Evolutionary conservation across 2,113 vertebrate genomes (phyloP).

Genomic region (Rhabdomys dilectus): DNA sequence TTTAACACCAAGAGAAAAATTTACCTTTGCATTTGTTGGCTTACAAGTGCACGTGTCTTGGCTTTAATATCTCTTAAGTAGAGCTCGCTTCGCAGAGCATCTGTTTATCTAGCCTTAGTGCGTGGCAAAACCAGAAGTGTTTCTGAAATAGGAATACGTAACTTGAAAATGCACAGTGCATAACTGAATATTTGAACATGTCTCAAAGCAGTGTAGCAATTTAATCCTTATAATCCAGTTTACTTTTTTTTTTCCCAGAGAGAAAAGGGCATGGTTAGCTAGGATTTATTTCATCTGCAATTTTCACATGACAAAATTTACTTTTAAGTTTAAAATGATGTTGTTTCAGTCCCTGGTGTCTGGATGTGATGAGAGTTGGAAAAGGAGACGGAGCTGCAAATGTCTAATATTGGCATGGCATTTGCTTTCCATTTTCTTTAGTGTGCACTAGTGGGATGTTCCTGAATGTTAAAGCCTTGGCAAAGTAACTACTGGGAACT

Average conservation of each 20-base stretch:
- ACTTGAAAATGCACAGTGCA: slow-evolving; percentile 38
- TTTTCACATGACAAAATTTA: slow-evolving; percentile 82
- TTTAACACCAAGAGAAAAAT: fast-evolving
- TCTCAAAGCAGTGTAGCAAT: slow-evolving; percentile 58
- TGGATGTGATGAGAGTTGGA: slow-evolving; percentile 78
- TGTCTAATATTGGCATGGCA: slow-evolving; percentile 83
- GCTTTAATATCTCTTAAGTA: slow-evolving; percentile 18
- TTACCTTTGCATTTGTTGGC: slow-evolving; percentile 38
- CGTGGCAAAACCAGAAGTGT: slow-evolving; percentile 31
- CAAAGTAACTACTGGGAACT: slow-evolving; percentile 74
- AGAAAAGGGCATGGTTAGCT: slow-evolving; percentile 79
- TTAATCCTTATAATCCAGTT: slow-evolving; percentile 74
- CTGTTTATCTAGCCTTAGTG: slow-evolving; percentile 59
- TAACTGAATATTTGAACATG: slow-evolving; percentile 67
- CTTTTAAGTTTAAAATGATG: slow-evolving; percentile 84
- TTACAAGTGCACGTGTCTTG: background rate
- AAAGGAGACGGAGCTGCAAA: slow-evolving; percentile 82
- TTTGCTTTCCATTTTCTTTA: slow-evolving; percentile 85
- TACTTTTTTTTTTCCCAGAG: slow-evolving; percentile 63
- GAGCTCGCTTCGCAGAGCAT: slow-evolving; percentile 48
- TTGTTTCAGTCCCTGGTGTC: slow-evolving; percentile 83
- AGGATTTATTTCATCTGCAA: slow-evolving; percentile 80
- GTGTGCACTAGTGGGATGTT: slow-evolving; percentile 82
- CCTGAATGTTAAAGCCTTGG: slow-evolving; percentile 83
- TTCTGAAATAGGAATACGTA: slow-evolving; percentile 45